Evolutionary conservation across 2,888 invertebrate genomes (phyloP), one percentile per base, ranked within the genome.

Genomic region (Pollenia labialis): DNA sequence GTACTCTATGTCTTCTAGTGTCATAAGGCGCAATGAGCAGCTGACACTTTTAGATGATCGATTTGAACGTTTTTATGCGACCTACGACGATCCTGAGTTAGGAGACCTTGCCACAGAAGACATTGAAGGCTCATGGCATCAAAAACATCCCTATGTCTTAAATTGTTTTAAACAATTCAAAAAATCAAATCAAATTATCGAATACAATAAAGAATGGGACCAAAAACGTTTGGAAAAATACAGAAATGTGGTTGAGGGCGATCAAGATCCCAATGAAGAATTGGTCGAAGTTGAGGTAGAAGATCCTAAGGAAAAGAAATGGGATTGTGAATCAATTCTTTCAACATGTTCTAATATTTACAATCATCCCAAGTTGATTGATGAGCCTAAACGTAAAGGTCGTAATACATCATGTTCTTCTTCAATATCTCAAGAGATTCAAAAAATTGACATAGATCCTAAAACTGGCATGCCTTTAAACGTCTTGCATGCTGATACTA

Each of bases 1-100:
- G 90, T 99, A 98, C 93, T 98, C 98, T 0, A 97, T 99, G 96
- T 96, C 97, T 0, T 98, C 98, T 44, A 98, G 98, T 89, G 97
- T 98, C 1, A 97, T 99, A 40, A 94, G 95, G 16, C 95, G 99
- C 76, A 98, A 97, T 93, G 95, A 97, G 75, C 97, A 97, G 10
- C 94, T 99, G 0, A 94, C 96, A 0, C 92, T 97, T 16, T 93
- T 99, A 0, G 99, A 99, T 93, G 96, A 97, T 89, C 94, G 96
- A 89, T 99, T 99, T 94, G 99, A 99, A 93, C 96, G 96, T 94
- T 94, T 97, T 93, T 98, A 95, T 93, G 96, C 96, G 0, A 96
- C 95, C 80, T 99, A 98, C 92, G 97, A 98, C 90, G 98, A 98
- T 89, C 96, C 95, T 9, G 97, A 98, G 92, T 95, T 98, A 23